A percentile compares a stretch with the other conserved stretches of the same genome.
These are phyloP conservation scores for Macquaria australasica DNA, from an alignment of 2,113 vertebrate species.

Conservation along the genomic window DNA sequence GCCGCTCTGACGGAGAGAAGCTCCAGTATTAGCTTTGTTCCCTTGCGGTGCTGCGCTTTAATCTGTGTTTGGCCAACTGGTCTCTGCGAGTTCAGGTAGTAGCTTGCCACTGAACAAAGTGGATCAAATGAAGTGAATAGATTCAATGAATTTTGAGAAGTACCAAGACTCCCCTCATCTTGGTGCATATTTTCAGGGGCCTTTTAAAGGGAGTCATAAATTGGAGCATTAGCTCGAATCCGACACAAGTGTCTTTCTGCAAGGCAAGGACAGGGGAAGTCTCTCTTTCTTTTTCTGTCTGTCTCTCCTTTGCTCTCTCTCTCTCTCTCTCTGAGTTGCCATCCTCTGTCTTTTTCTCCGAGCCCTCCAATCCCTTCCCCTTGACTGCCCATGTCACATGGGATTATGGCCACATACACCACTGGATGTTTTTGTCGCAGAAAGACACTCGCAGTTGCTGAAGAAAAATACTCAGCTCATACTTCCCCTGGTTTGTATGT, in stretches of 20 bases:
- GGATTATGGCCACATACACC: constrained; percentile 75
- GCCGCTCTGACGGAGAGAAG: constrained; percentile 50
- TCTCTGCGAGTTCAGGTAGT: constrained; percentile 49
- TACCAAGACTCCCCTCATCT: background rate
- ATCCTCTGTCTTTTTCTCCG: constrained; percentile 69
- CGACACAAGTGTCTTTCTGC: constrained; percentile 34
- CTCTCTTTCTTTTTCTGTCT: constrained; percentile 42
- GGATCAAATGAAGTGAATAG: constrained; percentile 25
- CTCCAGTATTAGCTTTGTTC: constrained; percentile 46
- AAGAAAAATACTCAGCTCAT: constrained; percentile 54
- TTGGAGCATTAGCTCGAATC: constrained; percentile 49
- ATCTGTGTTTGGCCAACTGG: constrained; percentile 53
- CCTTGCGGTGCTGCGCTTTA: constrained; percentile 45
- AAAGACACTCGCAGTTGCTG: constrained; percentile 59
- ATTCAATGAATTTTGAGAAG: constrained; percentile 33
- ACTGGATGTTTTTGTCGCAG: constrained; percentile 72
- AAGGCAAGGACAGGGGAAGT: constrained; percentile 15
- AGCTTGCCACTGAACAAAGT: constrained; percentile 30
- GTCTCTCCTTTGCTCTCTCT: constrained; percentile 11
- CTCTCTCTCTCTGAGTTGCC: constrained; percentile 47
- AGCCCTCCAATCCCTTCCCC: constrained; percentile 77
- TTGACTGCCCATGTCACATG: constrained; percentile 79
- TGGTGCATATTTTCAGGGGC: constrained; percentile 25
- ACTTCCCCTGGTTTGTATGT: constrained; percentile 39
- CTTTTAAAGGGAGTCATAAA: constrained; percentile 52